Percentiles rank a stretch among this genome's conserved stretches.
phyloP scores from a whole-genome alignment of 2,113 vertebrate genomes.

The Atrichornis clamosus region DNA sequence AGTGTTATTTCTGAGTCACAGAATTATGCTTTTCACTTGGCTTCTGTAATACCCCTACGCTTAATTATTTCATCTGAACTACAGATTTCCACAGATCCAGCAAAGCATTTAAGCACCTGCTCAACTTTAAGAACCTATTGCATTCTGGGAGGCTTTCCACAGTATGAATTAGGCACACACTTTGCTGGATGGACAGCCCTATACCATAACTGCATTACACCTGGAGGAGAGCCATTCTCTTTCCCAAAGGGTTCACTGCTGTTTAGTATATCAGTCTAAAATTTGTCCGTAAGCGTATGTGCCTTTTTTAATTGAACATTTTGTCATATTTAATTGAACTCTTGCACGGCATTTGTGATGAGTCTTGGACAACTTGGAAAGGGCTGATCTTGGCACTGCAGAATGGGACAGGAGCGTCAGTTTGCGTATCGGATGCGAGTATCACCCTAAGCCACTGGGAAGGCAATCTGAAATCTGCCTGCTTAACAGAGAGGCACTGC shows the following conservation, averaged over 20 bases:
- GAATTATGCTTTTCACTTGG: constrained; percentile 47
- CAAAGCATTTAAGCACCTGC: constrained; percentile 44
- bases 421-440: neutral
- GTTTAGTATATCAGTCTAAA: neutral
- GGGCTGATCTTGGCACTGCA: neutral
- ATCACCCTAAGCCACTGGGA: neutral
- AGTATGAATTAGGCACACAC: neutral
- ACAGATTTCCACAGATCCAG: constrained; percentile 14
- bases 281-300: neutral
- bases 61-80: constrained; percentile 54
- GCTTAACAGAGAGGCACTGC: neutral
- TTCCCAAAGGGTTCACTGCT: neutral
- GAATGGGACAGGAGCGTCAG: fast-evolving
- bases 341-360: fast-evolving
- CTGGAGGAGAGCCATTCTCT: neutral
- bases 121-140: constrained; percentile 32
- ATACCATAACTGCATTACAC: neutral
- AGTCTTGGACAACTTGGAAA: neutral
- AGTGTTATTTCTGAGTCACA: constrained; percentile 49
- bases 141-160: constrained; percentile 13
- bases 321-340: neutral
- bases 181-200: neutral
- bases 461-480: neutral
- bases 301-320: neutral
- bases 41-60: constrained; percentile 33